Evolutionary conservation across 2,113 vertebrate species (phyloP).

Genomic region (Enhydra lutris): DNA sequence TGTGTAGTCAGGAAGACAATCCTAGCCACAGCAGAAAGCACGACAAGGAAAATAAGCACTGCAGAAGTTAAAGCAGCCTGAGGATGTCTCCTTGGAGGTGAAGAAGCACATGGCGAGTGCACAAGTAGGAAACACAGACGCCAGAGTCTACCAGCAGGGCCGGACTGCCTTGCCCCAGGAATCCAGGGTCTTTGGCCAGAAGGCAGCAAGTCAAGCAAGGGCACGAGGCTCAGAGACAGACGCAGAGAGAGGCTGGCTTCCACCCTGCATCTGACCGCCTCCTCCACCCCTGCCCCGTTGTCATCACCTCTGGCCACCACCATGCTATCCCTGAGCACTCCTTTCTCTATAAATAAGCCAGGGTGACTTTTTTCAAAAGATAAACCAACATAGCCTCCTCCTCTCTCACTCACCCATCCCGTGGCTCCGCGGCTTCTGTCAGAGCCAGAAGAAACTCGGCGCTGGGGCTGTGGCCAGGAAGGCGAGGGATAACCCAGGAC

Average conservation of each 20-base stretch:
- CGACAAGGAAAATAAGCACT: neutral
- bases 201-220: rapidly evolving
- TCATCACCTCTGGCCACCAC: neutral
- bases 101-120: rapidly evolving
- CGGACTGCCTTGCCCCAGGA: too few relatives aligned
- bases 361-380: neutral
- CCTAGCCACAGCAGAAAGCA: neutral
- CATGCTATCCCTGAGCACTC: neutral
- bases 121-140: neutral
- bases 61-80: neutral
- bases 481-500: rapidly evolving
- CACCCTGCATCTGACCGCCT: rapidly evolving
- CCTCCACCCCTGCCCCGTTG: too few relatives aligned
- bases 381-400: neutral
- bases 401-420: neutral
- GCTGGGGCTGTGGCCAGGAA: rapidly evolving
- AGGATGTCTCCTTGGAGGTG: neutral
- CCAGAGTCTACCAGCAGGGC: rapidly evolving
- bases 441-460: neutral
- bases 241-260: neutral
- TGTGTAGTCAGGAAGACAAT: neutral
- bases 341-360: neutral
- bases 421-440: neutral
- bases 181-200: rapidly evolving
- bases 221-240: neutral